Evolutionary conservation across 2,113 vertebrate species (phyloP), one percentile per base, ranked within the genome.

Genomic region (Promerops cafer): DNA sequence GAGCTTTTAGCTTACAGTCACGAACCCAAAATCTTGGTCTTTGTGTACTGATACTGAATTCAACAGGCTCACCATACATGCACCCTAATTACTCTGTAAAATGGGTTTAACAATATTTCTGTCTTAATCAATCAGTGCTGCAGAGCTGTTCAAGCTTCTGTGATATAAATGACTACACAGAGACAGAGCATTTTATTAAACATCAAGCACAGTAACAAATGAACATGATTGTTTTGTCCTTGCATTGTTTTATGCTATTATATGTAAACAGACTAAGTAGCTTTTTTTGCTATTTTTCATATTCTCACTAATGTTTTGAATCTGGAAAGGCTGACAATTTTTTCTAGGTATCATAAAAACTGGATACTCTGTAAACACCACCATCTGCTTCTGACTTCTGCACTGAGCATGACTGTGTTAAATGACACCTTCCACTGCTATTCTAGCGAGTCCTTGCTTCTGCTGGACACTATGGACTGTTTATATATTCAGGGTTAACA

Each of bases 81-180:
- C 23, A 79, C n/a, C 19, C 60, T 66, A 80, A 74, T 76, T 77
- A 63, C 66, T 54, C 60, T 35, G 56, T 64, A 87, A 84, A 94
- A 96, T 44, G 37, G 37, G 11, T 78, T 89, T 92, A 90, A 75
- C 37, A 88, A 33, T 76, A 94, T 76, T 94, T 83, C 83, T 88
- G 40, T 60, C 47, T 71, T 90, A 84, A 94, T 91, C 88, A 87
- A 92, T 72, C 83, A 68, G 37, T 33, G 71, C 39, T 3, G 13
- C 28, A 83, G 71, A 94, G 56, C 39, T 72, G 47, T 79, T 77
- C 53, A 77, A 83, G 88, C 54, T 86, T 83, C 90, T 60, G 49
- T 0, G 0, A 85, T 82, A 9, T 47, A 82, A 94, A 60, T 54
- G 54, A 87, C 91, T 83, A 66, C n/a, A 91, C 21, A 54, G 52